A percentile compares a stretch with the other conserved stretches of the same genome.
These are phyloP conservation scores for Lochmaea capreae DNA, from an alignment of 2,888 invertebrate genomes.

Conservation along the genomic window DNA sequence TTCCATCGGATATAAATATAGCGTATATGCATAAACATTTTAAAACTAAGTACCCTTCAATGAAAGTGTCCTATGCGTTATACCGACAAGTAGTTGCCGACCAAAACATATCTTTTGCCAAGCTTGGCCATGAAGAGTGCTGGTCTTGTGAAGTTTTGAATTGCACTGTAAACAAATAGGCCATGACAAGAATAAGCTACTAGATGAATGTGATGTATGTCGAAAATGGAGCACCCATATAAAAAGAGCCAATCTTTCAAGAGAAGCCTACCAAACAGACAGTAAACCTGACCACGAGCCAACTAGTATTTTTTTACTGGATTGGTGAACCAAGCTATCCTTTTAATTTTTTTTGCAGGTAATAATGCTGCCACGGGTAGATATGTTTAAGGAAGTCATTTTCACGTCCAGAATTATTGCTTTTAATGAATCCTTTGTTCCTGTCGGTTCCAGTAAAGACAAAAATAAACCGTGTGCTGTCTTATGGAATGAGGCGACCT, in stretches of 20 bases:
- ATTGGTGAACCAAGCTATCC: not conserved
- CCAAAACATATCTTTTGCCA: constrained; percentile 28
- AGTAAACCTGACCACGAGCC: constrained; percentile 3
- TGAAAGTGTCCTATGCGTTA: constrained; percentile 24
- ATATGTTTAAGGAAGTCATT: constrained; percentile 1
- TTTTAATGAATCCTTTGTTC: no score
- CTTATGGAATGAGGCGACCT: no score
- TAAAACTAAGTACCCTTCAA: constrained; percentile 18
- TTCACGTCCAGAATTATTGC: no score
- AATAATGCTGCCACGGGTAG: constrained; percentile 8
- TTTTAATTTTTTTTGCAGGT: constrained; percentile 6
- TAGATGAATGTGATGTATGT: constrained; percentile 21
- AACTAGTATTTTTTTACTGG: constrained; percentile 5
- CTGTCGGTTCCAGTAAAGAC: no score
- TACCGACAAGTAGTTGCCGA: constrained; percentile 21
- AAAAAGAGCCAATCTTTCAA: constrained; percentile 9
- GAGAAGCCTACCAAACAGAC: constrained; percentile 10
- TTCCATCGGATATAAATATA: constrained; percentile 25
- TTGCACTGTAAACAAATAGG: constrained; percentile 9
- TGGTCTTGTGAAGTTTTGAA: constrained; percentile 23
- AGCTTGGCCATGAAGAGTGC: constrained; percentile 35
- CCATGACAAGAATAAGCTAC: constrained; percentile 1
- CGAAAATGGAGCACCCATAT: constrained; percentile 11
- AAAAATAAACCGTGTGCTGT: no score
- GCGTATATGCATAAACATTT: constrained; percentile 27